Conservation (phyloP, 2,888 invertebrate species). For the Sepiola atlantica region DNA sequence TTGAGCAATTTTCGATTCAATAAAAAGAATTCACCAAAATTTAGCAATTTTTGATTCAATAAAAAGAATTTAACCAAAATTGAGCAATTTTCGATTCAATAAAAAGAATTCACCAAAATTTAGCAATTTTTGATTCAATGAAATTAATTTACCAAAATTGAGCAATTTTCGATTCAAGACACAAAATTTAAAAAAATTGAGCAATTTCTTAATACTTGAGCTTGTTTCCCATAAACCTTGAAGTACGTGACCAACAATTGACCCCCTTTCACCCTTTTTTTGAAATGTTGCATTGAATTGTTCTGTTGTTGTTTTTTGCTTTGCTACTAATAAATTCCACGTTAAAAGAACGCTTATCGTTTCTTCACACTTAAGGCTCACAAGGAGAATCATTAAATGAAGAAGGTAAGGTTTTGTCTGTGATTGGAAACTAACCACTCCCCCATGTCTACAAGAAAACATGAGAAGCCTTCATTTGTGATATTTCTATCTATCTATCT, state of each 20-base stretch:
- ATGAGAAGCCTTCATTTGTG: conserved; percentile 45
- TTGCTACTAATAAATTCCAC: neutral
- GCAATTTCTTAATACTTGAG: too few relatives aligned
- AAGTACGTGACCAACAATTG: neutral
- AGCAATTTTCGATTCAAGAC: too few relatives aligned
- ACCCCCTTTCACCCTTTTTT: neutral
- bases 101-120: too few relatives aligned
- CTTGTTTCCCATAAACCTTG: too few relatives aligned
- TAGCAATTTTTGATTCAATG: too few relatives aligned
- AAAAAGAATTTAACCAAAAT: too few relatives aligned
- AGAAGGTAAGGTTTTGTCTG: conserved; percentile 63
- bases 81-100: too few relatives aligned
- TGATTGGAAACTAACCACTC: conserved; percentile 39
- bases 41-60: too few relatives aligned
- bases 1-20: too few relatives aligned
- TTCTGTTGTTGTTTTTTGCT: neutral
- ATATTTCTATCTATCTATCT: neutral
- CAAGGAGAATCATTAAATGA: conserved; percentile 64
- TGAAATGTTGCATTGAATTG: neutral
- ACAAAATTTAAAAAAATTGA: too few relatives aligned
- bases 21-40: too few relatives aligned
- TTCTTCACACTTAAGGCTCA: conserved; percentile 62
- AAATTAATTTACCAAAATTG: too few relatives aligned
- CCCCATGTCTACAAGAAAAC: conserved; percentile 42
- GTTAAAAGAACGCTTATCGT: conserved; percentile 45